Percentiles rank a stretch among this genome's conserved stretches.
phyloP scores from a whole-genome alignment of 2,797 vertebrate genomes.

The Antennarius maculatus region DNA sequence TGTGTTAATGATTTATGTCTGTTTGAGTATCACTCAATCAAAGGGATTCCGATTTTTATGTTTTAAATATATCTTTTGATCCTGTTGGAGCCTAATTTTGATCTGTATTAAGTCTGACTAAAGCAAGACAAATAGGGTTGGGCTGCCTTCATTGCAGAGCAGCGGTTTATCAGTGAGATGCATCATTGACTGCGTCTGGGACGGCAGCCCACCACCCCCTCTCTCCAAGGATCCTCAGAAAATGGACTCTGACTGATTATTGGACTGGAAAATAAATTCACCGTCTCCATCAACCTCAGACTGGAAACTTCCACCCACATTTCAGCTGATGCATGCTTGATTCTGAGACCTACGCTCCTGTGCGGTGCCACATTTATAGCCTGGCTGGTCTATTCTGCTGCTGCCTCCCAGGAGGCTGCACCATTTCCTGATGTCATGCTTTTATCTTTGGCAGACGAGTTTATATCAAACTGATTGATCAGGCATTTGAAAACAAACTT shows the following conservation, averaged over 20 bases:
- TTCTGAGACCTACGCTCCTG: constrained; percentile 17
- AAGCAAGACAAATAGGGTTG: constrained; percentile 36
- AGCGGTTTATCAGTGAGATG: constrained; percentile 35
- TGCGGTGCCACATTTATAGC: constrained; percentile 19
- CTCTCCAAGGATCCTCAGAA: constrained; percentile 36
- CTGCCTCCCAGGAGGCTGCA: background rate
- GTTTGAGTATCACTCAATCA: constrained; percentile 30
- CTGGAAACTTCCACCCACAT: constrained; percentile 34
- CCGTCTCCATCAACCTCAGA: constrained; percentile 51
- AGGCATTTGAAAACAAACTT: constrained; percentile 10
- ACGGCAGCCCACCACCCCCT: constrained; percentile 3
- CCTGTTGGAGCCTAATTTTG: constrained; percentile 29
- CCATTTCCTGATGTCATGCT: constrained; percentile 11
- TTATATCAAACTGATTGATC: constrained; percentile 26
- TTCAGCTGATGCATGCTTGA: constrained; percentile 33
- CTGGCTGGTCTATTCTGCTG: constrained; percentile 16
- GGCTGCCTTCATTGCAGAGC: constrained; percentile 36
- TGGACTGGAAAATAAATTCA: constrained; percentile 67
- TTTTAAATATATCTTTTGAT: constrained; percentile 35
- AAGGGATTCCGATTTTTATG: constrained; percentile 10
- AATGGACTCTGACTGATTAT: constrained; percentile 53
- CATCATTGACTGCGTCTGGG: constrained; percentile 42
- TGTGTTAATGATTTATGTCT: constrained; percentile 33
- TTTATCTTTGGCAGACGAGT: constrained; percentile 14
- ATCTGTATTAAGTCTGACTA: constrained; percentile 43